Percentiles rank a stretch among this genome's conserved stretches.
These are phyloP conservation scores for Gerris lacustris DNA, from an alignment of 2,888 invertebrate species.

Conservation along the genomic window DNA sequence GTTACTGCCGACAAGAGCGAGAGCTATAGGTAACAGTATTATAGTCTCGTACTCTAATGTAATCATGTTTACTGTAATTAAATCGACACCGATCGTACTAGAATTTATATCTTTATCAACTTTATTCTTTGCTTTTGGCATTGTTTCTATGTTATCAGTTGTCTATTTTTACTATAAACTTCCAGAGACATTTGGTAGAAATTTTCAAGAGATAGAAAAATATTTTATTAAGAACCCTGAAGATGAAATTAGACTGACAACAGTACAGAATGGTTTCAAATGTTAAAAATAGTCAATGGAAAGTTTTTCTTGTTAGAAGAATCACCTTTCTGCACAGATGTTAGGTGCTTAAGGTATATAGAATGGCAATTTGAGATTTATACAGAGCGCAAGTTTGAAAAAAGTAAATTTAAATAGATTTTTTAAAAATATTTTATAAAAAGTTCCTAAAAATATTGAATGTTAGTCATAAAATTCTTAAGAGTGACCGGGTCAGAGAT, in stretches of 20 bases:
- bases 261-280: no score
- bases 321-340: no score
- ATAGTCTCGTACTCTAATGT: slow-evolving; percentile 43
- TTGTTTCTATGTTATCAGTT: slow-evolving; percentile 39
- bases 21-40: slow-evolving; percentile 43
- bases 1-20: slow-evolving; percentile 42
- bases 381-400: no score
- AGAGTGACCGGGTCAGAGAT: no score
- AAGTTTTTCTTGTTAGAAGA: no score
- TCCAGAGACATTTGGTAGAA: slow-evolving; percentile 48
- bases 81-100: slow-evolving; percentile 41
- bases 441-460: no score
- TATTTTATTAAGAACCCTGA: slow-evolving; percentile 20
- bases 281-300: no score
- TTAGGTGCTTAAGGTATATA: no score
- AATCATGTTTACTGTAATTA: slow-evolving; percentile 44
- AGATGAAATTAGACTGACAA: neutral
- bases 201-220: slow-evolving; percentile 43
- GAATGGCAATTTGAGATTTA: no score
- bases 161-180: slow-evolving; percentile 41
- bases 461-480: no score
- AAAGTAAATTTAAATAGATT: no score
- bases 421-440: no score
- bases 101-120: slow-evolving; percentile 37
- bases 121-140: slow-evolving; percentile 41